Conservation (phyloP, 2,113 vertebrate species). For the Turnix velox region DNA sequence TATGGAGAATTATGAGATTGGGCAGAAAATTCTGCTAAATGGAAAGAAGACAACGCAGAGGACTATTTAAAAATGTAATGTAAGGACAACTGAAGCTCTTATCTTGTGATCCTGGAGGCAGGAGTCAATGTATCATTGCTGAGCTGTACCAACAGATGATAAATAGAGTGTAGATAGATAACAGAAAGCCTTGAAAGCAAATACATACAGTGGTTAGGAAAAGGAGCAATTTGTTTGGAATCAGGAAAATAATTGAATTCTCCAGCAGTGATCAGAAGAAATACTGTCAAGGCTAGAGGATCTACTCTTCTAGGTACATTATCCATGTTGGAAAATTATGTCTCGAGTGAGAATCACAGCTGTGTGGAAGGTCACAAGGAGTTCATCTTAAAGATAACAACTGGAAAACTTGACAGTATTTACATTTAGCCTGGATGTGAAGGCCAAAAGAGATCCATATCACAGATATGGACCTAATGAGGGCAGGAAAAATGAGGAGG, state of each 20-base stretch:
- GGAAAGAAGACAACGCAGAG: background rate
- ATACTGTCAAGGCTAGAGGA: background rate
- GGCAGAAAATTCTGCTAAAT: background rate
- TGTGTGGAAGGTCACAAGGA: background rate
- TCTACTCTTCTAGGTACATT: background rate
- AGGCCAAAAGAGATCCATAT: background rate
- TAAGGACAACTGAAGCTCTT: background rate
- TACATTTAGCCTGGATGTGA: background rate
- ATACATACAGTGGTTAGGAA: background rate
- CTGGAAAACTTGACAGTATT: background rate
- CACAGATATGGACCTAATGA: background rate
- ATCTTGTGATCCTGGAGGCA: background rate
- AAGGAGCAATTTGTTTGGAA: background rate
- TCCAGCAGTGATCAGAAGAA: background rate
- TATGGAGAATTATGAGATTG: background rate
- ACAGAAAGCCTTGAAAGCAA: background rate
- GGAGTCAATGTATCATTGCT: background rate
- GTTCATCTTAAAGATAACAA: background rate
- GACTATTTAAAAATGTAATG: background rate
- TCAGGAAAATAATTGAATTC: background rate
- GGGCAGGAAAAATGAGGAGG: background rate
- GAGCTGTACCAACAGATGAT: background rate
- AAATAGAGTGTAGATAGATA: background rate
- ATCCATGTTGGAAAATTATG: background rate
- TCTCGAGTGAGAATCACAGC: background rate